phyloP scores from a whole-genome alignment of 2,797 vertebrate genomes.

The Chaetophractus vellerosus region DNA sequence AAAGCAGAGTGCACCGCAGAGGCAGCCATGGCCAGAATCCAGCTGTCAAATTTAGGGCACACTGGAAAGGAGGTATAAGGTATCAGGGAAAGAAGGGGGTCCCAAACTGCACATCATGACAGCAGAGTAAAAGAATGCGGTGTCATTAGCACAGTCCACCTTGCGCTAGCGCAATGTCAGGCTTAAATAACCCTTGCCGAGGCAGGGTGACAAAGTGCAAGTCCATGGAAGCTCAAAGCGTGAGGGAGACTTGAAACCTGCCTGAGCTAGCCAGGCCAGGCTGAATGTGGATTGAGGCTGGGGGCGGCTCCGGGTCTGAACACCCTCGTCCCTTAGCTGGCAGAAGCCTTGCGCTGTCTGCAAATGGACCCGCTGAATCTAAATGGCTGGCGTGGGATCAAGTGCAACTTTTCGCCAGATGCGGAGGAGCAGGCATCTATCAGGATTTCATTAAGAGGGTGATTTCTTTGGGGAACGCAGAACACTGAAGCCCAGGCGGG shows the following conservation, averaged over 20 bases:
- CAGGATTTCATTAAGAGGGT: fast-evolving
- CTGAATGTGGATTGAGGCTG: fast-evolving
- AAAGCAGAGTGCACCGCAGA: background rate
- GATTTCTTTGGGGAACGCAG: background rate
- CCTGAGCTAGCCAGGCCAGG: background rate
- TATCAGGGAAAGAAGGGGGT: too few species aligned
- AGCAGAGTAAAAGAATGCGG: background rate
- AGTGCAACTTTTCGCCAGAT: background rate
- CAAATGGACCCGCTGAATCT: fast-evolving
- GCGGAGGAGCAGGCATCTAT: fast-evolving
- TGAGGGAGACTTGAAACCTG: fast-evolving
- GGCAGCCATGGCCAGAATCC: background rate
- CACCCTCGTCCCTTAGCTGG: fast-evolving
- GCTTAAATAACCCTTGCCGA: background rate
- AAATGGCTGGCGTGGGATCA: background rate
- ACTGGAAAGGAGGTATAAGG: background rate
- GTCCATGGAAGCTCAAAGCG: background rate
- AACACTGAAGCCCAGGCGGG: fast-evolving
- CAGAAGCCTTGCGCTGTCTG: background rate
- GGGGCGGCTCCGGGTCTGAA: background rate
- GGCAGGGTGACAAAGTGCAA: background rate
- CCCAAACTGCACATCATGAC: background rate
- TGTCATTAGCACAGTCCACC: fast-evolving
- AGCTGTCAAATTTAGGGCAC: background rate
- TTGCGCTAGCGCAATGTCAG: fast-evolving